phyloP scores from a whole-genome alignment of 2,113 vertebrate species.

The Centropristis striata region DNA sequence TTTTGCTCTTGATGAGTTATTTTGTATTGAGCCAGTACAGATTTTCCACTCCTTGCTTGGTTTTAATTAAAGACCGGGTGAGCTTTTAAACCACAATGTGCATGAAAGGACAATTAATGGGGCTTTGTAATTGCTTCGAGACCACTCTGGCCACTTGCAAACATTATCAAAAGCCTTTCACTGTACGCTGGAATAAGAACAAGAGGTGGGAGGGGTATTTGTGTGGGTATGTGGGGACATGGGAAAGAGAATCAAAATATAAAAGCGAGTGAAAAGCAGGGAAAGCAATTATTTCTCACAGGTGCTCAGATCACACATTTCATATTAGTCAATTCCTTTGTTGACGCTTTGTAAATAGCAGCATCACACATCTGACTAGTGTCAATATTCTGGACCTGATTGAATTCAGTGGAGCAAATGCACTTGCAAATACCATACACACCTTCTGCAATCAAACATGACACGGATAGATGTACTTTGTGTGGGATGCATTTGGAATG shows the following conservation, averaged over 20 bases:
- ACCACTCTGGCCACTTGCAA: conserved; percentile 50
- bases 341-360: conserved; percentile 57
- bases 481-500: background rate
- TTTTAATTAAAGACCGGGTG: conserved; percentile 62
- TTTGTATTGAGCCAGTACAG: conserved; percentile 10
- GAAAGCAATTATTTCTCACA: conserved; percentile 47
- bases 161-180: conserved; percentile 52
- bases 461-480: background rate
- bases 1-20: conserved; percentile 3
- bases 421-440: conserved; percentile 19
- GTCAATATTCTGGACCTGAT: conserved; percentile 52
- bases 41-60: conserved; percentile 30
- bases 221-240: background rate
- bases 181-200: conserved; percentile 18
- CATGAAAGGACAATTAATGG: conserved; percentile 60
- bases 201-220: background rate
- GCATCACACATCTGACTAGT: conserved; percentile 21
- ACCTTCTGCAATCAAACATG: conserved; percentile 19
- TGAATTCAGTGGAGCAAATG: conserved; percentile 55
- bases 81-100: conserved; percentile 47
- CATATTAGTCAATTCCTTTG: conserved; percentile 54
- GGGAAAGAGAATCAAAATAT: conserved; percentile 17
- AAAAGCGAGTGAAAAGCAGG: conserved; percentile 1
- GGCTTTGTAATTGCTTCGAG: conserved; percentile 64
- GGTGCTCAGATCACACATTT: conserved; percentile 33